These are phyloP conservation scores for Leucoraja ocellata DNA, from an alignment of 2,797 vertebrate species.

Conservation along the genomic window DNA sequence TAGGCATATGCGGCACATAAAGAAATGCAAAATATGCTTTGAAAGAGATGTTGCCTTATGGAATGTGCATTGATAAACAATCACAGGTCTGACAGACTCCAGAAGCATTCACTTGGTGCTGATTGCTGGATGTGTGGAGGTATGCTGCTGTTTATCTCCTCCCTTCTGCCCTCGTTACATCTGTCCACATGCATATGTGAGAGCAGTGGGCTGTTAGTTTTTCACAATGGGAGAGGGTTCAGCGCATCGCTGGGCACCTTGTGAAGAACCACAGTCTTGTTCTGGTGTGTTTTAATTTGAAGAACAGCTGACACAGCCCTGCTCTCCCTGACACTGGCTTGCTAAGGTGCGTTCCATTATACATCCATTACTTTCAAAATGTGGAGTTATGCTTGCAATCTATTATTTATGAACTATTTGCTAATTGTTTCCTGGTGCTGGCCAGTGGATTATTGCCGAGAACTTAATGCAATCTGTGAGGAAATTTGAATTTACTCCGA, in stretches of 20 bases:
- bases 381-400: neutral
- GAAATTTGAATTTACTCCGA: neutral
- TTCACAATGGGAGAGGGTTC: neutral
- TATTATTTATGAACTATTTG: slow-evolving; percentile 17
- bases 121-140: slow-evolving; percentile 9
- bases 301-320: neutral
- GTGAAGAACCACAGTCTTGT: neutral
- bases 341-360: slow-evolving; percentile 5
- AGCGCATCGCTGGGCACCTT: neutral
- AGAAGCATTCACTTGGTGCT: slow-evolving; percentile 2
- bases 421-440: neutral
- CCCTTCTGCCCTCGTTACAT: neutral
- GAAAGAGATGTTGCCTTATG: neutral
- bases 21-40: slow-evolving; percentile 5
- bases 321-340: slow-evolving; percentile 15
- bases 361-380: neutral
- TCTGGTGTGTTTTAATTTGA: slow-evolving; percentile 13
- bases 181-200: neutral
- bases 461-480: neutral
- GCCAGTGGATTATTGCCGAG: neutral
- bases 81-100: slow-evolving; percentile 20
- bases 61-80: slow-evolving; percentile 27
- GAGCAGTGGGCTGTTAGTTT: neutral
- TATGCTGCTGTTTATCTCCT: slow-evolving; percentile 15
- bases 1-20: slow-evolving; percentile 19